Evolutionary conservation across 1,140 invertebrate species (phyloP).

Genomic region (Propsilocerus akamusi): DNA sequence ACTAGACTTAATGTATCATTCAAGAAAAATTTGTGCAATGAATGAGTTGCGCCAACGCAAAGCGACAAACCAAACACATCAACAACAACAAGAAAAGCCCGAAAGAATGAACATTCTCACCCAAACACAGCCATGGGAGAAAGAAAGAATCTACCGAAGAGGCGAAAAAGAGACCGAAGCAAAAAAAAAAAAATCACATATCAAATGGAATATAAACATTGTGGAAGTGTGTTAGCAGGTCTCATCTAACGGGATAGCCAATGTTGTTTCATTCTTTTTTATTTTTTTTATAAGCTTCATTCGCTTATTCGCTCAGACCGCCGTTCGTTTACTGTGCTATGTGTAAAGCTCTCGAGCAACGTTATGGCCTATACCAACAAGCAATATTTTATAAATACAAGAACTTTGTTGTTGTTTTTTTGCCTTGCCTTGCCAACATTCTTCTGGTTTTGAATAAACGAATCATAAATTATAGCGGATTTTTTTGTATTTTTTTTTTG

Average conservation of each 20-base stretch:
- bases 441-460: conserved; percentile 1
- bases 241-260: not conserved
- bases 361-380: too few relatives aligned
- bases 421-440: too few relatives aligned
- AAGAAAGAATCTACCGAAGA: conserved; percentile 2
- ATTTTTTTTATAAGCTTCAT: too few relatives aligned
- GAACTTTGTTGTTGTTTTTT: not conserved
- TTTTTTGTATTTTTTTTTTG: not conserved
- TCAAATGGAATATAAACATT: conserved; percentile 4
- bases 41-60: too few relatives aligned
- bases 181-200: conserved; percentile 1
- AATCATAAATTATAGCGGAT: conserved; percentile 3
- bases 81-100: not conserved
- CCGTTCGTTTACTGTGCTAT: not conserved
- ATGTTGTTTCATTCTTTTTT: conserved; percentile 1
- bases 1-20: too few relatives aligned
- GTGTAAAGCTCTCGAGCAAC: too few relatives aligned
- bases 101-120: not conserved
- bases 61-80: too few relatives aligned
- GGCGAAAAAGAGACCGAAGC: not conserved
- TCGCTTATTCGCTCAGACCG: not conserved
- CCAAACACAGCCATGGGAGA: not conserved
- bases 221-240: conserved; percentile 3
- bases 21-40: too few relatives aligned
- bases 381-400: not conserved